Evolutionary conservation across 2,113 vertebrate genomes (phyloP).

Genomic region (Hucho hucho): DNA sequence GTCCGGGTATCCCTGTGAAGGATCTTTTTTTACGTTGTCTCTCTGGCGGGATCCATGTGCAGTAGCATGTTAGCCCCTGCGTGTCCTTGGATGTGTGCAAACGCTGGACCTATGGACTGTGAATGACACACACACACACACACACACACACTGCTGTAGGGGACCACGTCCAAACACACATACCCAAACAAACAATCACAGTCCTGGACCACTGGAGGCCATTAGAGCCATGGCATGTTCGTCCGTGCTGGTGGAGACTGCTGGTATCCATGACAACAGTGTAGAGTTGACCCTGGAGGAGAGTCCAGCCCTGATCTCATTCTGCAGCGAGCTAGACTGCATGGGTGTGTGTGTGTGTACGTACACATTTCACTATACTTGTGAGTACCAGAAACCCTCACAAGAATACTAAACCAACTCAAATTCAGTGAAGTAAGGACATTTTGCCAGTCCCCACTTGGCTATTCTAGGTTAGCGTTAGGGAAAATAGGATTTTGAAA

Average conservation of each 20-base stretch:
- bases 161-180: too few relatives aligned
- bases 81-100: slow-evolving; percentile 49
- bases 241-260: slow-evolving; percentile 21
- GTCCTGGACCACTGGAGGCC: neutral
- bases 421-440: too few relatives aligned
- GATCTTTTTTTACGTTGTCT: neutral
- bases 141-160: too few relatives aligned
- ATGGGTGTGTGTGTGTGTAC: slow-evolving; percentile 33
- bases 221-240: slow-evolving; percentile 56
- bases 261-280: slow-evolving; percentile 43
- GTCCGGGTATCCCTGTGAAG: neutral
- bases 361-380: too few relatives aligned
- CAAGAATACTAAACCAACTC: too few relatives aligned
- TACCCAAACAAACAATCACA: slow-evolving; percentile 15
- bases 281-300: slow-evolving; percentile 23
- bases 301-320: slow-evolving; percentile 51
- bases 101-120: slow-evolving; percentile 34
- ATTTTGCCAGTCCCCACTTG: too few relatives aligned
- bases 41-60: slow-evolving; percentile 20
- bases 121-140: slow-evolving; percentile 30
- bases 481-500: too few relatives aligned
- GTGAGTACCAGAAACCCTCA: too few relatives aligned
- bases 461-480: too few relatives aligned
- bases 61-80: slow-evolving; percentile 51
- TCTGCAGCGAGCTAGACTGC: slow-evolving; percentile 43